These are phyloP conservation scores for Cryptotis parvus DNA, from an alignment of 2,113 vertebrate species.

Conservation along the genomic window DNA sequence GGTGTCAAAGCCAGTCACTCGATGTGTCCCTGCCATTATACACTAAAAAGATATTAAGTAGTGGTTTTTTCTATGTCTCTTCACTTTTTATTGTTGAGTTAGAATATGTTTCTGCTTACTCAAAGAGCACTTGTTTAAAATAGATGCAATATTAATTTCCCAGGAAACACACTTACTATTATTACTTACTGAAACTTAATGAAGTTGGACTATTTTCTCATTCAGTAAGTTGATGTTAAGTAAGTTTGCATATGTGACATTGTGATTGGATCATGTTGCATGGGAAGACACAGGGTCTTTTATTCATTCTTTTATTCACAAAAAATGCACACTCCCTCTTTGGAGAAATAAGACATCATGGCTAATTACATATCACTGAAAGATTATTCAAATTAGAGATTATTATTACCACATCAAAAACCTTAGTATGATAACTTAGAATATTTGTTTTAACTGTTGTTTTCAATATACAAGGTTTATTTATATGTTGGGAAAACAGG, in stretches of 20 bases:
- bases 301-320: background rate
- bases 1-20: too few species aligned
- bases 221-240: constrained; percentile 20
- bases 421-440: background rate
- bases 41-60: background rate
- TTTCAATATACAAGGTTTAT: background rate
- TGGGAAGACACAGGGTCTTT: background rate
- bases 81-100: background rate
- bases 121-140: background rate
- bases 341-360: background rate
- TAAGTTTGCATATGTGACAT: background rate
- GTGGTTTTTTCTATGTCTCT: background rate
- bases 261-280: background rate
- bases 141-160: background rate
- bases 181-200: background rate
- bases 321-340: background rate
- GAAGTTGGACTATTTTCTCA: background rate
- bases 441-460: constrained; percentile 18
- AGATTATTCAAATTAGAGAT: background rate
- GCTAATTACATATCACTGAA: background rate
- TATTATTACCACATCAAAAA: background rate
- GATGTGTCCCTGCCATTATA: too few species aligned
- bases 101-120: background rate
- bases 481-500: background rate
- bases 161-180: background rate